Conservation (phyloP, 2,113 vertebrate genomes). For the Coptodon bakossiorum region DNA sequence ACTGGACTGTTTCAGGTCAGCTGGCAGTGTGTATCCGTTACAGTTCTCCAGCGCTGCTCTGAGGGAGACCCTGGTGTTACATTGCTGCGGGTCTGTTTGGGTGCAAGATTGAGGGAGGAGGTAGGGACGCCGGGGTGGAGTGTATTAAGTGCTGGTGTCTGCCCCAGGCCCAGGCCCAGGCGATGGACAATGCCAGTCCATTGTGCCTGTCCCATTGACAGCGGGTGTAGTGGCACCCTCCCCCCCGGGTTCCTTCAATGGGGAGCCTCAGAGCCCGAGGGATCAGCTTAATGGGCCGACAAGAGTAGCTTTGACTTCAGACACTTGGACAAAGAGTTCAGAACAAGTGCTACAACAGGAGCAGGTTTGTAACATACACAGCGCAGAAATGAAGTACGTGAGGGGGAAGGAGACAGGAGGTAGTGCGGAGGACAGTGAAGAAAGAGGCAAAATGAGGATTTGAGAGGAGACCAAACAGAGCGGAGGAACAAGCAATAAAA, state of each 20-base stretch:
- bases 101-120: constrained; percentile 6
- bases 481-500: not conserved
- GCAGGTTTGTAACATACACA: constrained; percentile 51
- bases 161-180: constrained; percentile 52
- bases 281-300: constrained; percentile 70
- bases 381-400: not conserved
- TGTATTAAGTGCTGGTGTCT: constrained; percentile 59
- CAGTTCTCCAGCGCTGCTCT: constrained; percentile 3
- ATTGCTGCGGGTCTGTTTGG: constrained; percentile 54
- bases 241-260: constrained; percentile 59
- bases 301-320: constrained; percentile 67
- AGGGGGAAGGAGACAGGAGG: not conserved
- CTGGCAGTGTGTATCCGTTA: constrained; percentile 39
- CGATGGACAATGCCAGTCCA: constrained; percentile 52
- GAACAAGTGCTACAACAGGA: constrained; percentile 47
- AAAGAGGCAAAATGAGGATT: not conserved
- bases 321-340: constrained; percentile 62
- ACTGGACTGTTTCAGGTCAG: constrained; percentile 38
- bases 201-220: constrained; percentile 57
- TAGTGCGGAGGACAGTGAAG: not conserved
- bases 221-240: constrained; percentile 64
- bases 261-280: constrained; percentile 60
- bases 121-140: constrained; percentile 15
- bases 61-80: constrained; percentile 52
- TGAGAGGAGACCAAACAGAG: not conserved